Evolutionary conservation across 2,113 vertebrate genomes (phyloP).

Genomic region (Alouatta palliata): DNA sequence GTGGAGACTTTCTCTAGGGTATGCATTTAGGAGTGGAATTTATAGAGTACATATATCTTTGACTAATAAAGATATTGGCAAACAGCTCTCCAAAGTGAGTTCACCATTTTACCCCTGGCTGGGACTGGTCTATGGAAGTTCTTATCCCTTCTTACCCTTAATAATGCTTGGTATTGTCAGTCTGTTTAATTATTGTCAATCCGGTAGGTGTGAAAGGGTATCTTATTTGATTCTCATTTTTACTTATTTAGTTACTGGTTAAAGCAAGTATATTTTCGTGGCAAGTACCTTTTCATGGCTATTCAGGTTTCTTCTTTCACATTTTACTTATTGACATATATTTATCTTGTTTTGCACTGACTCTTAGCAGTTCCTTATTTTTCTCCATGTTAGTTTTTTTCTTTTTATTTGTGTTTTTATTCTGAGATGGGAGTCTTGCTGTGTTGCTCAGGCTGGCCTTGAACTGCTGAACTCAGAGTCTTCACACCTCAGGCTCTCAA

Average conservation of each 20-base stretch:
- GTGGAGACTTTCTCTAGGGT: neutral
- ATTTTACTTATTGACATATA: neutral
- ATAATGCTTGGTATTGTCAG: neutral
- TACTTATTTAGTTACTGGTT: neutral
- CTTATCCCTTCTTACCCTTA: neutral
- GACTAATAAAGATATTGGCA: neutral
- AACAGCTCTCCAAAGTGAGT: neutral
- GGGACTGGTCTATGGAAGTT: neutral
- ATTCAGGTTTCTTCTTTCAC: slow-evolving; percentile 10
- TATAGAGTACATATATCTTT: neutral
- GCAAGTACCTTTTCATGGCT: neutral
- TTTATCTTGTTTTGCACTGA: neutral
- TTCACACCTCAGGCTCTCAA: too few species aligned
- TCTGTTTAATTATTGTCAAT: neutral
- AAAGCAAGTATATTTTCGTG: neutral
- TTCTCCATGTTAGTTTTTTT: neutral
- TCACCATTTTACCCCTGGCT: neutral
- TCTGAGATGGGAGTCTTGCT: too few species aligned
- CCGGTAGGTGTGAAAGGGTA: neutral
- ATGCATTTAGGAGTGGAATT: neutral
- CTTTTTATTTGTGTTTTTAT: too few species aligned
- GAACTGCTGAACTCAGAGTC: too few species aligned
- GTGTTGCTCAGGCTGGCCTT: too few species aligned
- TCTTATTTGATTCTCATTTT: neutral
- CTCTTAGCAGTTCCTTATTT: slow-evolving; percentile 1